These are phyloP conservation scores for Phenganax marumi DNA, from an alignment of 92 coral and sea anemone genomes.

Conservation along the genomic window DNA sequence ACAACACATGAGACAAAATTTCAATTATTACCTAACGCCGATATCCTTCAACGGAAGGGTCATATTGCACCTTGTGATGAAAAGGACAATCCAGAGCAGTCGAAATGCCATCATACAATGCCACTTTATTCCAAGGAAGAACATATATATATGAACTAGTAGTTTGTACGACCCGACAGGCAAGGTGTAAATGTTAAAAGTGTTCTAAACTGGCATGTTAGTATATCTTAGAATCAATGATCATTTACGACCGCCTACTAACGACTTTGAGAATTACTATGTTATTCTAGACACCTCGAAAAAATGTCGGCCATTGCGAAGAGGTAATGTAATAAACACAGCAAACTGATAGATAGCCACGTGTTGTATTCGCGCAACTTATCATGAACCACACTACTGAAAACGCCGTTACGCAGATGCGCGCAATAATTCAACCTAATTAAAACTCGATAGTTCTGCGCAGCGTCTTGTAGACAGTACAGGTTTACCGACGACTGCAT, in stretches of 20 bases:
- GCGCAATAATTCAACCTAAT: neutral
- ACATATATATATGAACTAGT: constrained; percentile 5
- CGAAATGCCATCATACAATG: constrained; percentile 22
- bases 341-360: neutral
- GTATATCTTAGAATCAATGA: neutral
- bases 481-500: constrained; percentile 19
- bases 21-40: constrained; percentile 48
- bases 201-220: neutral
- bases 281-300: constrained; percentile 45
- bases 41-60: constrained; percentile 49
- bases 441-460: neutral
- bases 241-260: constrained; percentile 30
- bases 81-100: constrained; percentile 35
- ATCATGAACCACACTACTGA: neutral
- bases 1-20: constrained; percentile 42
- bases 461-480: neutral
- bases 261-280: constrained; percentile 22
- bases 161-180: neutral
- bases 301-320: constrained; percentile 35
- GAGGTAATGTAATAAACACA: constrained; percentile 32
- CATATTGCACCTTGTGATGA: constrained; percentile 49
- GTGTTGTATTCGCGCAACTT: neutral
- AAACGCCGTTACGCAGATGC: neutral
- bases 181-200: constrained; percentile 4
- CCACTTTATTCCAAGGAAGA: constrained; percentile 11